phyloP scores from a whole-genome alignment of 2,797 vertebrate species.

The Chloroceryle amazona region DNA sequence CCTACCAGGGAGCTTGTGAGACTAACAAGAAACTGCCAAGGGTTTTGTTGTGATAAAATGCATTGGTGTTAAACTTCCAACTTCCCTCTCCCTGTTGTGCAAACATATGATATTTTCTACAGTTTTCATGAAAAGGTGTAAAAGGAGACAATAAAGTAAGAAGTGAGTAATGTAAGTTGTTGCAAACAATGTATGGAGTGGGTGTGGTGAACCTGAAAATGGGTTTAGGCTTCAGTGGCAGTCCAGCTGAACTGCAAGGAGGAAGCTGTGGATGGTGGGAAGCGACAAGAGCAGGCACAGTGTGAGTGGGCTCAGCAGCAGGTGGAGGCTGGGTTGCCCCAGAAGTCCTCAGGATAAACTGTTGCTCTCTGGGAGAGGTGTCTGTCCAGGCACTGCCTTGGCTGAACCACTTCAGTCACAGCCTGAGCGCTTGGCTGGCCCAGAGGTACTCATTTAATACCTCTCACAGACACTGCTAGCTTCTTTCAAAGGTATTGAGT shows the following conservation, averaged over 20 bases:
- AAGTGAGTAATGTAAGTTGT: background rate
- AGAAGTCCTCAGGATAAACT: background rate
- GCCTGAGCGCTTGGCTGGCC: background rate
- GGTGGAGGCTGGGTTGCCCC: background rate
- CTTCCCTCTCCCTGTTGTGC: background rate
- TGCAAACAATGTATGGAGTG: background rate
- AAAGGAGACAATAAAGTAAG: background rate
- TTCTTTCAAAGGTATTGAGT: background rate
- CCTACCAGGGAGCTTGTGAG: background rate
- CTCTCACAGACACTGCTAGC: background rate
- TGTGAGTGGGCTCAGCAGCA: rapidly evolving
- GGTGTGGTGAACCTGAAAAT: background rate
- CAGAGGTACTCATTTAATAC: background rate
- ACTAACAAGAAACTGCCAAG: background rate
- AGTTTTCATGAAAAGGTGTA: background rate
- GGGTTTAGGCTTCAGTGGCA: background rate
- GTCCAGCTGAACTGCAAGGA: background rate
- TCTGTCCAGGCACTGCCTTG: background rate
- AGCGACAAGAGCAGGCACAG: background rate
- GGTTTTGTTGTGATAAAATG: background rate
- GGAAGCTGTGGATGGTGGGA: background rate
- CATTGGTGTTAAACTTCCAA: background rate
- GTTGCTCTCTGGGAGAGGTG: background rate
- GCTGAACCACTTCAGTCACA: background rate
- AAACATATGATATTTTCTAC: background rate